phyloP scores from a whole-genome alignment of 2,113 vertebrate genomes.

The Gambusia holbrooki region DNA sequence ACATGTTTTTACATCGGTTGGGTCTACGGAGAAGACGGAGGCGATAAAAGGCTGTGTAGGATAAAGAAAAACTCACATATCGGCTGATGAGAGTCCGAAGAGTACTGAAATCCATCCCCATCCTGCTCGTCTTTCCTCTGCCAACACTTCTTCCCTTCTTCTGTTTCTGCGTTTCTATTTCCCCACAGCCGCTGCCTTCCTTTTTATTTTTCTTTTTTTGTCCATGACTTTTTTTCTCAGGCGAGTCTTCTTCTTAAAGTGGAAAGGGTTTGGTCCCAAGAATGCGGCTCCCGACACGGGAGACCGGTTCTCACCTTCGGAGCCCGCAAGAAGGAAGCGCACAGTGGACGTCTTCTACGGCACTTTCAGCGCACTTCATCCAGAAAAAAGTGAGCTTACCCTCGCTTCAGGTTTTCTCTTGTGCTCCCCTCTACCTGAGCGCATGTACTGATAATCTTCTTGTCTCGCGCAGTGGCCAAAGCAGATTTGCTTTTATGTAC shows the following conservation, averaged over 20 bases:
- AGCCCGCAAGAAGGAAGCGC: slow-evolving; percentile 1
- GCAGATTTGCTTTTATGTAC: slow-evolving; percentile 69
- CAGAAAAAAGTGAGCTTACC: neutral
- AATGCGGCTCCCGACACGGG: neutral
- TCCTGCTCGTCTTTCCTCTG: slow-evolving; percentile 50
- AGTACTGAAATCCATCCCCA: slow-evolving; percentile 88
- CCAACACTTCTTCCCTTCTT: slow-evolving; percentile 25
- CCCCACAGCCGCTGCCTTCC: slow-evolving; percentile 56
- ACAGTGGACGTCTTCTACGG: neutral
- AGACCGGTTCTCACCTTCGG: slow-evolving; percentile 25
- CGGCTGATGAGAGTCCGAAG: slow-evolving; percentile 90
- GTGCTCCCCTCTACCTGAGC: slow-evolving; percentile 6
- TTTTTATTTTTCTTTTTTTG: slow-evolving; percentile 53
- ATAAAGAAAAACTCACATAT: slow-evolving; percentile 85
- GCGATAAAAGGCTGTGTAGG: too few species aligned
- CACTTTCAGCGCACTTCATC: slow-evolving; percentile 27
- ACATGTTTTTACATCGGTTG: neutral
- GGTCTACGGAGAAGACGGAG: neutral
- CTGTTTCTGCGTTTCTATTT: neutral
- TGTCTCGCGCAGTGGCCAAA: slow-evolving; percentile 50
- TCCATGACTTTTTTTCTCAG: slow-evolving; percentile 67
- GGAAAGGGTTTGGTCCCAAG: neutral
- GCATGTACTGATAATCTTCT: slow-evolving; percentile 50
- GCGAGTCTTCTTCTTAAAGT: slow-evolving; percentile 36
- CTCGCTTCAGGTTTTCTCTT: slow-evolving; percentile 12